Evolutionary conservation across 1,140 invertebrate species (phyloP).

Genomic region (Tribolium madens): DNA sequence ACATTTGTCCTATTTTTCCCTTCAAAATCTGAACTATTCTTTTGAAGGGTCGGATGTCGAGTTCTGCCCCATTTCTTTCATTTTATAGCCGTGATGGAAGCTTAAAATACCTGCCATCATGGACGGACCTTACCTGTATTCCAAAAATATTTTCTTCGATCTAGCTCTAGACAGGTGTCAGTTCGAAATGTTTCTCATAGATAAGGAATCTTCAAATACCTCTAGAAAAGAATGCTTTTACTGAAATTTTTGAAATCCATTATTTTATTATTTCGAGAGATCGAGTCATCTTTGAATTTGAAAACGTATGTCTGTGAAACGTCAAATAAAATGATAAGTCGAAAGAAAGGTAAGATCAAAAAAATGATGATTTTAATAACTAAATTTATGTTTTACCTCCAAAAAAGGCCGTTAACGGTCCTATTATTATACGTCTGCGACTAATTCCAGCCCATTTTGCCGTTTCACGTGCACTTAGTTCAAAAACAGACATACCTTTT

Average conservation of each 20-base stretch:
- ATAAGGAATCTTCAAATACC: background rate
- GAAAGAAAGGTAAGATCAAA: too few species aligned
- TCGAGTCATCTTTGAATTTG: too few species aligned
- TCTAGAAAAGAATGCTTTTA: background rate
- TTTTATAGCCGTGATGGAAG: background rate
- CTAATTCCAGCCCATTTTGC: too few species aligned
- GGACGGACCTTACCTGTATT: background rate
- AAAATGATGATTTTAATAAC: too few species aligned
- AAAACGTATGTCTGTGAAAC: too few species aligned
- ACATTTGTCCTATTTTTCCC: too few species aligned
- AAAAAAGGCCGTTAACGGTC: too few species aligned
- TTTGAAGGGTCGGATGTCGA: background rate
- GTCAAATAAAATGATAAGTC: too few species aligned
- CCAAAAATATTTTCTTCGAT: background rate
- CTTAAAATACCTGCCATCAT: background rate
- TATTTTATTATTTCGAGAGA: background rate
- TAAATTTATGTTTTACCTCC: too few species aligned
- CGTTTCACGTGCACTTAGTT: too few species aligned
- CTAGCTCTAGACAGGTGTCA: background rate
- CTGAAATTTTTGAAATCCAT: background rate
- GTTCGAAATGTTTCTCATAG: background rate
- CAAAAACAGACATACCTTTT: too few species aligned
- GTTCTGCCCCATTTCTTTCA: background rate
- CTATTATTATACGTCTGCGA: too few species aligned
- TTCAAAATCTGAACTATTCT: background rate